These are phyloP conservation scores for Sardina pilchardus DNA, from an alignment of 2,113 vertebrate species.

Conservation along the genomic window DNA sequence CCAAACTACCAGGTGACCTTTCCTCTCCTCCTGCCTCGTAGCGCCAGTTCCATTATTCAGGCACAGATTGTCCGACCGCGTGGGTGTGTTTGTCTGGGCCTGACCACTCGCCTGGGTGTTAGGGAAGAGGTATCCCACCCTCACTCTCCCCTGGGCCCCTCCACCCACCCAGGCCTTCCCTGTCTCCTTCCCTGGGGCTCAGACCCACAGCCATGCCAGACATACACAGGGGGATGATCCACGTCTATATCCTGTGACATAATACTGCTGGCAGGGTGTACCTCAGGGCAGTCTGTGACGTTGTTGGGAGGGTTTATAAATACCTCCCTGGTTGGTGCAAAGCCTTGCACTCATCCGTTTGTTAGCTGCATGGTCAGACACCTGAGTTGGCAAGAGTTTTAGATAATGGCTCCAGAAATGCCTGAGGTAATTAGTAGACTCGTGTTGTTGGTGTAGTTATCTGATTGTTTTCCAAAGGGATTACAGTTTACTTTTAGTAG, in stretches of 20 bases:
- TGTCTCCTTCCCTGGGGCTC: conserved; percentile 25
- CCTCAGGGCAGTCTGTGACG: conserved; percentile 45
- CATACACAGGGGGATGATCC: conserved; percentile 61
- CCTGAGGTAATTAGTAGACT: neutral
- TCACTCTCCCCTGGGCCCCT: neutral
- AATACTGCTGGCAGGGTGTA: conserved; percentile 65
- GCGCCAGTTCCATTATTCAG: neutral
- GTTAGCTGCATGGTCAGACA: conserved; percentile 11
- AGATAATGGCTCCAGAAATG: neutral
- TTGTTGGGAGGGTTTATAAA: conserved; percentile 63
- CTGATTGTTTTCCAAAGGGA: neutral
- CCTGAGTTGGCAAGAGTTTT: neutral
- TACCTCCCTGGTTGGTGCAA: conserved; percentile 44
- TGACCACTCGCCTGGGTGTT: neutral
- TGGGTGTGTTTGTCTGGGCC: neutral
- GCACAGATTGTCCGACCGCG: neutral
- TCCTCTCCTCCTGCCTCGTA: neutral
- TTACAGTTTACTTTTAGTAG: neutral
- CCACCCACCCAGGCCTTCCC: neutral
- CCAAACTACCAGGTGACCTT: neutral
- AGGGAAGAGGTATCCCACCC: neutral
- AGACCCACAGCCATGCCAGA: conserved; percentile 52
- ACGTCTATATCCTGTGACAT: conserved; percentile 71
- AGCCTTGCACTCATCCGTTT: neutral
- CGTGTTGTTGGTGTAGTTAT: neutral